A percentile compares a stretch with the other conserved stretches of the same genome.
Conservation (phyloP, 2,113 vertebrate genomes). For the Setophaga coronata region DNA sequence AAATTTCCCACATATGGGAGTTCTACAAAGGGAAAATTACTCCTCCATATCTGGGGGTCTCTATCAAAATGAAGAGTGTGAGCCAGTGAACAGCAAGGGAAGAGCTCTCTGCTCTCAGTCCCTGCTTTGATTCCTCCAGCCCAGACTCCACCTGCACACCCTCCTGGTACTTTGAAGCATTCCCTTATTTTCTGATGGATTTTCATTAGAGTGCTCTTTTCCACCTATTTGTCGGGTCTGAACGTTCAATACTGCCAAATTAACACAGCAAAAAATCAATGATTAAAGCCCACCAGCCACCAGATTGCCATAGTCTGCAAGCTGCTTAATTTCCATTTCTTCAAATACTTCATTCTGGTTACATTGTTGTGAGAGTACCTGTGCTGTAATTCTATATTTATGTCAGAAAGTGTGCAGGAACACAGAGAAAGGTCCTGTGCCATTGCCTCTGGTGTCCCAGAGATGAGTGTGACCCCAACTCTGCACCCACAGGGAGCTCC, state of each 20-base stretch:
- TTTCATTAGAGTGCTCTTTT: background rate
- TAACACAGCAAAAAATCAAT: constrained; percentile 1
- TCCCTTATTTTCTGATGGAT: background rate
- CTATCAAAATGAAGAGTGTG: background rate
- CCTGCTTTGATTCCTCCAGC: background rate
- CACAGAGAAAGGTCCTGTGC: background rate
- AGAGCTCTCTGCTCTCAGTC: background rate
- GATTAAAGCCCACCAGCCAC: background rate
- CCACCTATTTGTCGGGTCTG: accelerated
- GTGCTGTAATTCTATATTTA: background rate
- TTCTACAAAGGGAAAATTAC: background rate
- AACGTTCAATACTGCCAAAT: background rate
- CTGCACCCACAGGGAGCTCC: background rate
- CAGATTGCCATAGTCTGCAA: background rate
- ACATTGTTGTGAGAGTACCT: background rate
- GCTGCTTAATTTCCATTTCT: background rate
- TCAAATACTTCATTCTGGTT: background rate
- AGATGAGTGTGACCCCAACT: background rate
- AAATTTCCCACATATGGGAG: background rate
- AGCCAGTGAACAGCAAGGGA: background rate
- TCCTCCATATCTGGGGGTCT: background rate
- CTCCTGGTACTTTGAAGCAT: background rate
- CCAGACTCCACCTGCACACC: background rate
- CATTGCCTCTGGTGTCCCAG: background rate
- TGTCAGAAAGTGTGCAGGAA: accelerated